Base-by-base conservation (phyloP, 2,888 invertebrate species). In the Hipparchia sbordonii region DNA sequence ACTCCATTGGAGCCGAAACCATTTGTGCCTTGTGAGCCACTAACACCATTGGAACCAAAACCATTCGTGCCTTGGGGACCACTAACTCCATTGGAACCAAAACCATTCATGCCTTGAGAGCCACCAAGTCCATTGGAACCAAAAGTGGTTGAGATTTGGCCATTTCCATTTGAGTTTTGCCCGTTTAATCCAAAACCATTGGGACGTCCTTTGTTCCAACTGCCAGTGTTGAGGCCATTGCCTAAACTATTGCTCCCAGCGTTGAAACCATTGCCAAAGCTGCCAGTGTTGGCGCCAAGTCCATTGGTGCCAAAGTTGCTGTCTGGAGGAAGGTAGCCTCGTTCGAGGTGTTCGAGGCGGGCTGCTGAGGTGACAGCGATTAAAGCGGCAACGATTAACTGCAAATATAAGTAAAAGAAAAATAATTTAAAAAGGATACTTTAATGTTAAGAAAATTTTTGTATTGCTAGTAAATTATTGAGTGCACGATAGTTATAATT, bases 261-360 rank as follows among this genome's bases (percentile, higher is more conserved):
- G 5, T 13, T 33, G 10, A 48, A 65, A 13, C 67, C 69, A 8
- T 73, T 52, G 45, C 74, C 74, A 7, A 73, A 72, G 12, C 63
- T 52, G 2, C 72, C 54, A 52, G 2, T 10, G 60, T 60, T 62
- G n/a, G 62, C 8, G 5, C 62, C 62, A 62, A 62, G 48, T 23
- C 63, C 63, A 52, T 51, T 65, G 51, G 23, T 52, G 51, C 70
- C 67, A 7, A 62, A 75, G 70, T 52, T 62, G 45, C 79, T 83
- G 79, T 83, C 81, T 7, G 93, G 93, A 6, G 93, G 93, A 2
- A 93, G 89, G 83, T 93, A 92, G 45, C 85, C 81, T 60, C 91
- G 87, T 77, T 93, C 91, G 2, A 93, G 84, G 51, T 91, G 88
- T 74, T 93, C 93, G 65, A 93, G 78, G 12, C 93, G 92, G 52